Percentiles rank a stretch among this genome's conserved stretches.
These are phyloP conservation scores for Ferdinandea cuprea DNA, from an alignment of 2,888 invertebrate species.

Conservation along the genomic window DNA sequence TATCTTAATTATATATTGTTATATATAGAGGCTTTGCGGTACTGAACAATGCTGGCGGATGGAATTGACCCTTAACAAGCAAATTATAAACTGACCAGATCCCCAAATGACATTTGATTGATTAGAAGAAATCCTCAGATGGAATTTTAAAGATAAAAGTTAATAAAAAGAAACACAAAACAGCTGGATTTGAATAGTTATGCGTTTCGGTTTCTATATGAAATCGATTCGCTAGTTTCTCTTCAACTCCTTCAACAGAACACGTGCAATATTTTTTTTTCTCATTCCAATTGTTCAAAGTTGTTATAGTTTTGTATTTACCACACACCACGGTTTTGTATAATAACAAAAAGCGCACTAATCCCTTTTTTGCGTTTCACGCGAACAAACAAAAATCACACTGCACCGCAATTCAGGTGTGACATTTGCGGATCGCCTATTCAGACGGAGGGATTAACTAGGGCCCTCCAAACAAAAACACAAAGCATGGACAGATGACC, in stretches of 20 bases:
- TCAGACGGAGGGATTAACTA: slow-evolving; percentile 41
- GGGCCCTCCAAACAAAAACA: slow-evolving; percentile 47
- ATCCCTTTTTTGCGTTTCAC: slow-evolving; percentile 37
- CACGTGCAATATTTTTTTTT: no score
- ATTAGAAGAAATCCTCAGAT: slow-evolving; percentile 19
- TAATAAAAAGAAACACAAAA: background rate
- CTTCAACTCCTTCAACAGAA: background rate
- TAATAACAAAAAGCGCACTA: slow-evolving; percentile 2
- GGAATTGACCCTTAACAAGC: slow-evolving; percentile 34
- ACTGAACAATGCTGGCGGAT: slow-evolving; percentile 37
- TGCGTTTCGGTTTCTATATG: no score
- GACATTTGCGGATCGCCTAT: slow-evolving; percentile 40
- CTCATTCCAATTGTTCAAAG: background rate
- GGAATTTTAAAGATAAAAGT: slow-evolving; percentile 14
- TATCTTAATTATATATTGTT: slow-evolving; percentile 66
- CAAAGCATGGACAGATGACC: slow-evolving; percentile 30
- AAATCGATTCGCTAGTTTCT: background rate
- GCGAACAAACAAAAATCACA: slow-evolving; percentile 20
- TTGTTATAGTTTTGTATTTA: background rate
- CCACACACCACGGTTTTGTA: slow-evolving; percentile 22
- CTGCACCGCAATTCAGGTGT: slow-evolving; percentile 56
- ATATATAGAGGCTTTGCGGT: slow-evolving; percentile 17
- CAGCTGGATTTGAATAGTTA: no score
- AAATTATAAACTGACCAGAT: slow-evolving; percentile 63
- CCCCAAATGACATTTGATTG: slow-evolving; percentile 51